Base-by-base conservation (phyloP, 2,797 vertebrate genomes). In the Fringilla coelebs region DNA sequence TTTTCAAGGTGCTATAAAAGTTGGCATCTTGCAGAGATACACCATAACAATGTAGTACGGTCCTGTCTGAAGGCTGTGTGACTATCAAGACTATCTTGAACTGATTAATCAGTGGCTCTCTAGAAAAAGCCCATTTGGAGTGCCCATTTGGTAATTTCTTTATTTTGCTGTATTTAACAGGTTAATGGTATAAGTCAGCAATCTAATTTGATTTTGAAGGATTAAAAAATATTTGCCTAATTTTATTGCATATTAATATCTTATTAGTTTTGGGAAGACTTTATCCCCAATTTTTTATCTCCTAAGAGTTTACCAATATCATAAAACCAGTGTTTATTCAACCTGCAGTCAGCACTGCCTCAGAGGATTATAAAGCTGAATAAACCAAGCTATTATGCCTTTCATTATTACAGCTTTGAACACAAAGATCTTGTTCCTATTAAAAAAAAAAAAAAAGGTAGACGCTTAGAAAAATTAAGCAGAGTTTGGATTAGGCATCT, bases 321-420 rank as follows among this genome's bases (percentile, higher is more conserved):
- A 85, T 80, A 89, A 83, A 71, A 18, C 21, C 28, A 60, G 4
- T 88, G 73, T 94, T 95, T 96, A 78, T 91, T 85, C 71, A 96
- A 60, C 25, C 48, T 81, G 63, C 43, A 88, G 62, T 79, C 89
- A 89, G 61, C 41, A 58, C 34, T 86, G 76, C 71, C 63, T 82
- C 77, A 62, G 65, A 94, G 46, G 77, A 95, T 96, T 96, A 86
- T 80, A 80, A 95, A 90, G 31, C 76, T 94, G 89, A 92, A 88
- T 91, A 95, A 93, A 88, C 41, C 36, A 77, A 85, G 24, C 29
- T 87, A 66, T 93, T 94, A 91, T 45, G 13, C 14, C 46, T 93
- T 94, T 91, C 46, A 75, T 85, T 93, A 88, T 91, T 77, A 66
- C 7, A 71, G 12, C 45, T 94, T 91, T 94, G 74, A 94, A 91